Conservation (phyloP, 2,113 vertebrate genomes). For the Heterotis niloticus region DNA sequence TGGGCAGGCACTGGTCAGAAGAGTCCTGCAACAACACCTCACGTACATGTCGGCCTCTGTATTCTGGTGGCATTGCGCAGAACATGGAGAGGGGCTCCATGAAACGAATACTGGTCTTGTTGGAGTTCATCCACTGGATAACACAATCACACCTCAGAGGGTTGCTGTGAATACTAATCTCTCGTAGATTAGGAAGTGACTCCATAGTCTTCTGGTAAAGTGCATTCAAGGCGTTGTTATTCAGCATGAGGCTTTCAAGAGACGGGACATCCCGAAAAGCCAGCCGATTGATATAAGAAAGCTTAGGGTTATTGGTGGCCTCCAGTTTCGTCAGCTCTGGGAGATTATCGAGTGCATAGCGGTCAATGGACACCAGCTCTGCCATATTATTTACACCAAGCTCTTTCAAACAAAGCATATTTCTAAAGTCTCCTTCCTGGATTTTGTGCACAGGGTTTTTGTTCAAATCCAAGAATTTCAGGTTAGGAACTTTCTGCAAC, state of each 20-base stretch:
- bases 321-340: constrained; percentile 84
- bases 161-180: constrained; percentile 95
- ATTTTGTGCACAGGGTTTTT: constrained; percentile 94
- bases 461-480: constrained; percentile 97
- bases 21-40: constrained; percentile 78
- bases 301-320: constrained; percentile 93
- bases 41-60: constrained; percentile 78
- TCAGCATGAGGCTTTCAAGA: constrained; percentile 94
- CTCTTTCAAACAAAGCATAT: constrained; percentile 91
- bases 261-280: constrained; percentile 90
- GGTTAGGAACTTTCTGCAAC: constrained; percentile 85
- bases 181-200: constrained; percentile 85
- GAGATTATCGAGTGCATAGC: constrained; percentile 87
- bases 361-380: constrained; percentile 86
- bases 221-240: constrained; percentile 90
- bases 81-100: constrained; percentile 96
- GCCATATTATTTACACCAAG: constrained; percentile 97
- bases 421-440: constrained; percentile 90
- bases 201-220: constrained; percentile 87
- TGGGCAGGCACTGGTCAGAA: constrained; percentile 83
- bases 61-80: constrained; percentile 85
- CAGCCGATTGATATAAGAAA: constrained; percentile 83
- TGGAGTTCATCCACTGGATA: constrained; percentile 90
- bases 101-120: constrained; percentile 89
- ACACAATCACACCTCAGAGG: constrained; percentile 92